These are phyloP conservation scores for Engraulis encrasicolus DNA, from an alignment of 2,113 vertebrate genomes.

Conservation along the genomic window DNA sequence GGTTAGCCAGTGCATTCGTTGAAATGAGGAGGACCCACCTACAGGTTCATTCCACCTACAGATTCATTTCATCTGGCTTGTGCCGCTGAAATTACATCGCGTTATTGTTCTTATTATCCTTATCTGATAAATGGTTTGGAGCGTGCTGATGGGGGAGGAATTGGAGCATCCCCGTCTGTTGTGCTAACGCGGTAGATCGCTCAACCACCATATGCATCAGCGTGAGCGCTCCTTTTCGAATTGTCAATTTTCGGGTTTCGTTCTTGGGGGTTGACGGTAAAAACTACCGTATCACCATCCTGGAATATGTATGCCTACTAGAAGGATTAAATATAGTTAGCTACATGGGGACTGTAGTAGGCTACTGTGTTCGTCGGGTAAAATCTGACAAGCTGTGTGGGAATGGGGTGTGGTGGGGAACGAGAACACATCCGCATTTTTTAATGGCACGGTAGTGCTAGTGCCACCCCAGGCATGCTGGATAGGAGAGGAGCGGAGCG, in stretches of 20 bases:
- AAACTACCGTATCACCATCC: not conserved
- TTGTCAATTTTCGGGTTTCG: not conserved
- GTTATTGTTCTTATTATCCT: not conserved
- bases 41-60: too few relatives aligned
- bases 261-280: not conserved
- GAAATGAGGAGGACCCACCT: too few relatives aligned
- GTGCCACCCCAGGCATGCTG: not conserved
- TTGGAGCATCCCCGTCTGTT: not conserved
- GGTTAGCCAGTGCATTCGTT: too few relatives aligned
- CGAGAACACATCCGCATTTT: constrained; percentile 51
- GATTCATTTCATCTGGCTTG: too few relatives aligned
- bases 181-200: not conserved
- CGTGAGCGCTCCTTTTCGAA: not conserved
- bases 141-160: not conserved
- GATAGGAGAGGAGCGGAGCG: not conserved
- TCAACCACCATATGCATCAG: not conserved
- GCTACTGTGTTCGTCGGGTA: not conserved
- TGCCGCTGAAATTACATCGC: not conserved
- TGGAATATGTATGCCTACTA: not conserved
- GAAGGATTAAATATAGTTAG: not conserved
- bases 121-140: not conserved
- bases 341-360: not conserved
- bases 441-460: constrained; percentile 19
- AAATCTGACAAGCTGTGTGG: constrained; percentile 20
- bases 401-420: constrained; percentile 53